phyloP scores from a whole-genome alignment of 2,888 invertebrate genomes.

The Aporophyla lueneburgensis region DNA sequence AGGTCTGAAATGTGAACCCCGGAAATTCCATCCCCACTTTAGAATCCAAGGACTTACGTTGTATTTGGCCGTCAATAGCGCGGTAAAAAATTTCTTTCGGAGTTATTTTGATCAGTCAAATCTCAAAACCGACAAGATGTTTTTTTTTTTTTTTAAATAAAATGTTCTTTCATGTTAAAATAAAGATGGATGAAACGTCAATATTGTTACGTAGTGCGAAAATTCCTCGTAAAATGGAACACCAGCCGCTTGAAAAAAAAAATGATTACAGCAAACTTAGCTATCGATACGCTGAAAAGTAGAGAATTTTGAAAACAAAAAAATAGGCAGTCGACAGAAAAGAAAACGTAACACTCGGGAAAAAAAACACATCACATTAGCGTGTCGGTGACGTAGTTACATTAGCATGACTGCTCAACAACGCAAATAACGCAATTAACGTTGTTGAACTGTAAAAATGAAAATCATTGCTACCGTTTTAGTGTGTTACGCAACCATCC shows the following conservation, averaged over 20 bases:
- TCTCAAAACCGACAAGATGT: background rate
- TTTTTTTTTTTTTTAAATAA: too few species aligned
- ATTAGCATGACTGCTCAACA: too few species aligned
- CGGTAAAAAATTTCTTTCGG: background rate
- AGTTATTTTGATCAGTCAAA: background rate
- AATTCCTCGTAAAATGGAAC: background rate
- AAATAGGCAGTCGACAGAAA: background rate
- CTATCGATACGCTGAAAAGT: background rate
- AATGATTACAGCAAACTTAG: too few species aligned
- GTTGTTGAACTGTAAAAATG: too few species aligned
- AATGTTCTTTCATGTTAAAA: background rate
- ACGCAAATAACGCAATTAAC: too few species aligned
- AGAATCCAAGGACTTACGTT: background rate
- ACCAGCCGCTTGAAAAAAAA: background rate
- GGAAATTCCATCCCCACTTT: background rate
- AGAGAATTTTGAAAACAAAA: background rate
- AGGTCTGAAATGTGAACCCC: background rate
- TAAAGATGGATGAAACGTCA: background rate
- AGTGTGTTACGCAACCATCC: too few species aligned
- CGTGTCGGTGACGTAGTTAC: too few species aligned
- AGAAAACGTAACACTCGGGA: too few species aligned
- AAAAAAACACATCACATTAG: too few species aligned
- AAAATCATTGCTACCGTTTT: too few species aligned
- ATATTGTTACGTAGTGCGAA: background rate
- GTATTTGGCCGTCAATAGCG: background rate